These are phyloP conservation scores for Gyps fulvus DNA, from an alignment of 2,113 vertebrate genomes.

Conservation along the genomic window DNA sequence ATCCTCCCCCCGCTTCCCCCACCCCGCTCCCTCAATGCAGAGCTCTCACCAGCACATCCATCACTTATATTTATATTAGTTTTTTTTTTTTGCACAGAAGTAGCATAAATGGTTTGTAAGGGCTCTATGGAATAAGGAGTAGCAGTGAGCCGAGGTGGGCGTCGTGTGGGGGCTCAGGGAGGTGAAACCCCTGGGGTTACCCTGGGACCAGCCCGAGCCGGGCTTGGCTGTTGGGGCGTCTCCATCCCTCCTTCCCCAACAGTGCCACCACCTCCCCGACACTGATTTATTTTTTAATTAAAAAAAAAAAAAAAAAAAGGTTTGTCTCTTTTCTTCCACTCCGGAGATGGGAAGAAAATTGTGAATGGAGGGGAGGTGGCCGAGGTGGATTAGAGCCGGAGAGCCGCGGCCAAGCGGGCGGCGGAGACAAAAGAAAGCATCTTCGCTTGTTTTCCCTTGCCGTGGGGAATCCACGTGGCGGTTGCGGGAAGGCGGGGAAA, in stretches of 20 bases:
- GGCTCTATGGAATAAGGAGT: neutral
- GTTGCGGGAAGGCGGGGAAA: neutral
- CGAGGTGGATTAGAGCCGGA: neutral
- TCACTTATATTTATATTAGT: neutral
- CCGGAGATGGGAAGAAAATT: neutral
- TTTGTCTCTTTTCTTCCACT: neutral
- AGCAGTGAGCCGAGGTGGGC: neutral
- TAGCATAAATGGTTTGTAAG: neutral
- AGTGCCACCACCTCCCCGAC: neutral
- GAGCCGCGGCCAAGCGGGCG: neutral
- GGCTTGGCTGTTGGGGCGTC: rapidly evolving
- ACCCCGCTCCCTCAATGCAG: neutral
- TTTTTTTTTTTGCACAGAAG: neutral
- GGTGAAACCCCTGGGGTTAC: neutral
- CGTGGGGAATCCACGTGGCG: neutral
- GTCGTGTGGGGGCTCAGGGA: neutral
- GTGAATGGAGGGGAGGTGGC: neutral
- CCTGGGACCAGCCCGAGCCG: neutral
- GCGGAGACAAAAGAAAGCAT: constrained; percentile 9
- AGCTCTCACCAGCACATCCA: neutral
- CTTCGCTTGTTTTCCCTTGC: neutral
- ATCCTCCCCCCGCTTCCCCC: neutral
- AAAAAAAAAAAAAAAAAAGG: neutral
- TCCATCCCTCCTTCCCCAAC: neutral
- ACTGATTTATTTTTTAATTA: neutral